A percentile compares a stretch with the other conserved stretches of the same genome.
phyloP scores from a whole-genome alignment of 2,888 invertebrate species.

The Philaethria dido region DNA sequence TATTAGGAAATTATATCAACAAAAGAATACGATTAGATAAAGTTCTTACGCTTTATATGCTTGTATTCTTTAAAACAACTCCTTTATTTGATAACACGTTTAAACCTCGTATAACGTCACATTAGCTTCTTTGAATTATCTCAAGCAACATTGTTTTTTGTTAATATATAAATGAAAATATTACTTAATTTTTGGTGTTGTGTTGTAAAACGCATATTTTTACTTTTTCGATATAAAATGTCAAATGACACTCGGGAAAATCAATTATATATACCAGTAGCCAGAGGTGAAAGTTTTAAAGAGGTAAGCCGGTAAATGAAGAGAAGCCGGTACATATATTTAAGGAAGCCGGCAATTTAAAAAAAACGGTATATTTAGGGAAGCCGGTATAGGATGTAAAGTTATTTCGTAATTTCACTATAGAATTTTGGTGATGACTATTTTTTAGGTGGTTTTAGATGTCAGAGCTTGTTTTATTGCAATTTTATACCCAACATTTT shows the following conservation, averaged over 20 bases:
- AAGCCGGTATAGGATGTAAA: too few species aligned
- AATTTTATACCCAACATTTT: too few species aligned
- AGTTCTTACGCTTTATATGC: not conserved
- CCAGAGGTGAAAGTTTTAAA: too few species aligned
- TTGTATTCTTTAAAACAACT: slow-evolving; percentile 1
- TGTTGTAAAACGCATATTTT: not conserved
- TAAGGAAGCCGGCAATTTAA: too few species aligned
- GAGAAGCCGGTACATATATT: too few species aligned
- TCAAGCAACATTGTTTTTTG: slow-evolving; percentile 1
- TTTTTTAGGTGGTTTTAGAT: too few species aligned
- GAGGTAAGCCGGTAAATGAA: too few species aligned
- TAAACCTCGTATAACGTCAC: not conserved
- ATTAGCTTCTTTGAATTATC: slow-evolving; percentile 3
- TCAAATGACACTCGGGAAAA: not conserved
- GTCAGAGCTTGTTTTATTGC: too few species aligned
- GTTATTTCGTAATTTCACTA: too few species aligned
- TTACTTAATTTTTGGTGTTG: not conserved
- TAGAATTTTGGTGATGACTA: too few species aligned
- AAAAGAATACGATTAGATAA: slow-evolving; percentile 14
- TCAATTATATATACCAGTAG: too few species aligned
- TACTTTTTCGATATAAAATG: not conserved
- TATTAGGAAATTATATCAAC: not conserved
- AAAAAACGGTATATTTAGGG: too few species aligned
- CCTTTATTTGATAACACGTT: slow-evolving; percentile 10
- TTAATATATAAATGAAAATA: not conserved